Percentiles rank a stretch among this genome's conserved stretches.
Evolutionary conservation across 2,888 invertebrate species (phyloP).

Genomic region (Stenodema calcarata): DNA sequence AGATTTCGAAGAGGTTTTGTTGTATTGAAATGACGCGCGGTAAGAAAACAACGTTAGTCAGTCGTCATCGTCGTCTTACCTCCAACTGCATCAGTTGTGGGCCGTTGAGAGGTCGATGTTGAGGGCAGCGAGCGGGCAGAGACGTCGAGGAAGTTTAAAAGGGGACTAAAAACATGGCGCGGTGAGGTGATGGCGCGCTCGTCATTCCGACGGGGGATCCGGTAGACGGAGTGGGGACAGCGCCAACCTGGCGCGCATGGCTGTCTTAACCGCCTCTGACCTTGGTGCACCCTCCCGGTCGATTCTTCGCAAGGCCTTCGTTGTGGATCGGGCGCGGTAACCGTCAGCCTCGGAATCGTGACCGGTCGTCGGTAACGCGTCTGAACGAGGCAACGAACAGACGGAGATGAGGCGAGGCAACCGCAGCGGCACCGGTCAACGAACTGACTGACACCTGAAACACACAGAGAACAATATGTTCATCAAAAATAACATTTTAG

Average conservation of each 20-base stretch:
- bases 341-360: too few species aligned
- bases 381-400: too few species aligned
- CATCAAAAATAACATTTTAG: too few species aligned
- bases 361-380: too few species aligned
- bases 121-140: too few species aligned
- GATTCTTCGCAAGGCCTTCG: background rate
- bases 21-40: too few species aligned
- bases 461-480: too few species aligned
- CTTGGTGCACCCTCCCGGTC: constrained; percentile 21
- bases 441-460: too few species aligned
- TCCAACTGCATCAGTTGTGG: background rate
- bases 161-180: background rate
- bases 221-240: constrained; percentile 20
- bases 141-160: background rate
- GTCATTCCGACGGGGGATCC: background rate
- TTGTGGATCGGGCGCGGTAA: background rate
- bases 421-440: too few species aligned
- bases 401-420: too few species aligned
- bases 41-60: too few species aligned
- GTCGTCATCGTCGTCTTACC: background rate
- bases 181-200: background rate
- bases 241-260: constrained; percentile 47
- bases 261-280: background rate
- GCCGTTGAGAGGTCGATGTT: background rate
- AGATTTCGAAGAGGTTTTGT: too few species aligned